These are phyloP conservation scores for Eupsilia transversa DNA, from an alignment of 2,888 invertebrate species.

Conservation along the genomic window DNA sequence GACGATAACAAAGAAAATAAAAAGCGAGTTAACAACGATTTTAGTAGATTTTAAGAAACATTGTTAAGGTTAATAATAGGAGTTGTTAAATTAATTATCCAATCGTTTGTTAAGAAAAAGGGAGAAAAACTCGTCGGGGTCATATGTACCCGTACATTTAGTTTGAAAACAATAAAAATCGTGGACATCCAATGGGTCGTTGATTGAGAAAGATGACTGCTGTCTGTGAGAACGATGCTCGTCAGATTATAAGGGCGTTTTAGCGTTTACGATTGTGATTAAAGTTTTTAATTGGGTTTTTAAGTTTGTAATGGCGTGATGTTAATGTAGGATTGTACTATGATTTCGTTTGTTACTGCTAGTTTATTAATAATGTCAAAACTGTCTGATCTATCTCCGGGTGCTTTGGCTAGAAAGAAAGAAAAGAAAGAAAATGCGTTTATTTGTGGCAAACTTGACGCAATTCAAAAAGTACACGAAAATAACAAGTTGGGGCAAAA, in stretches of 20 bases:
- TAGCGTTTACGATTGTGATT: slow-evolving; percentile 72
- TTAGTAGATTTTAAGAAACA: slow-evolving; percentile 78
- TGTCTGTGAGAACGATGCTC: slow-evolving; percentile 82
- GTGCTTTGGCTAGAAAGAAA: no score
- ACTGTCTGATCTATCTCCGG: background rate
- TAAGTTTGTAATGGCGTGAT: slow-evolving; percentile 19
- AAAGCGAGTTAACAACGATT: slow-evolving; percentile 70
- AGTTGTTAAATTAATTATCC: slow-evolving; percentile 88
- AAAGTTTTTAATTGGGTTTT: slow-evolving; percentile 55
- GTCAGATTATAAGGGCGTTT: slow-evolving; percentile 80
- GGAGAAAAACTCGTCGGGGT: slow-evolving; percentile 69
- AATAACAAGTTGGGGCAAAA: no score
- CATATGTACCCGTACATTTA: slow-evolving; percentile 79
- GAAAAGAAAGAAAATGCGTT: no score
- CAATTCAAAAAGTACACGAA: no score
- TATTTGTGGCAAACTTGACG: no score
- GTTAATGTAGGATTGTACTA: slow-evolving; percentile 1
- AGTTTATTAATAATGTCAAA: background rate
- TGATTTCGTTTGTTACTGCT: slow-evolving; percentile 23
- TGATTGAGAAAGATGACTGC: slow-evolving; percentile 89
- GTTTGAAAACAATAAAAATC: slow-evolving; percentile 89
- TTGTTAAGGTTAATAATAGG: slow-evolving; percentile 87
- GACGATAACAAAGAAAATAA: slow-evolving; percentile 71
- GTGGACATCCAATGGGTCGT: slow-evolving; percentile 80
- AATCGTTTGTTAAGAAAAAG: slow-evolving; percentile 67